phyloP scores from a whole-genome alignment of 1,140 invertebrate genomes.

The Nomia melanderi region DNA sequence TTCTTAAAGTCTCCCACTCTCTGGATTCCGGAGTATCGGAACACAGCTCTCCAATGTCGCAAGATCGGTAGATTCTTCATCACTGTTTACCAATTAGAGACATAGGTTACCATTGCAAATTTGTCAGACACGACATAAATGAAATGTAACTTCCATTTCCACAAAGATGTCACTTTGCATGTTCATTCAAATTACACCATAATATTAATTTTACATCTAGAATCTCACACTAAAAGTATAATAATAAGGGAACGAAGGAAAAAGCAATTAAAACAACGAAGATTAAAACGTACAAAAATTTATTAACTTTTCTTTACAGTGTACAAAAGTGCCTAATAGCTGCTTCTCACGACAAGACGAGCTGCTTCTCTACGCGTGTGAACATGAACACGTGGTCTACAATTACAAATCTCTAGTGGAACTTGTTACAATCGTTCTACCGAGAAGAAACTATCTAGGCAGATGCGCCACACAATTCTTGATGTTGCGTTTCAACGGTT shows the following conservation, averaged over 20 bases:
- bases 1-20: neutral
- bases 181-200: too few species aligned
- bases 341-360: neutral
- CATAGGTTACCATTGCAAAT: neutral
- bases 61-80: neutral
- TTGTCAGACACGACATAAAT: neutral
- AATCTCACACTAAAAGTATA: neutral
- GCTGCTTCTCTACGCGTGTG: too few species aligned
- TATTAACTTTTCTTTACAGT: neutral
- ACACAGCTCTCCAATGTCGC: neutral
- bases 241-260: neutral
- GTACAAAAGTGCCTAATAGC: neutral
- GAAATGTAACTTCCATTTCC: too few species aligned
- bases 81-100: neutral
- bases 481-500: too few species aligned
- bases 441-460: too few species aligned
- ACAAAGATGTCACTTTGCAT: too few species aligned
- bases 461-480: too few species aligned
- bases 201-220: too few species aligned
- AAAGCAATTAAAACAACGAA: neutral
- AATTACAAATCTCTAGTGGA: too few species aligned
- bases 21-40: neutral
- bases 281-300: neutral
- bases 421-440: too few species aligned
- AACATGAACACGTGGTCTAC: too few species aligned